Conservation (phyloP, 1,140 invertebrate genomes). For the Drosophila pruinosa region DNA sequence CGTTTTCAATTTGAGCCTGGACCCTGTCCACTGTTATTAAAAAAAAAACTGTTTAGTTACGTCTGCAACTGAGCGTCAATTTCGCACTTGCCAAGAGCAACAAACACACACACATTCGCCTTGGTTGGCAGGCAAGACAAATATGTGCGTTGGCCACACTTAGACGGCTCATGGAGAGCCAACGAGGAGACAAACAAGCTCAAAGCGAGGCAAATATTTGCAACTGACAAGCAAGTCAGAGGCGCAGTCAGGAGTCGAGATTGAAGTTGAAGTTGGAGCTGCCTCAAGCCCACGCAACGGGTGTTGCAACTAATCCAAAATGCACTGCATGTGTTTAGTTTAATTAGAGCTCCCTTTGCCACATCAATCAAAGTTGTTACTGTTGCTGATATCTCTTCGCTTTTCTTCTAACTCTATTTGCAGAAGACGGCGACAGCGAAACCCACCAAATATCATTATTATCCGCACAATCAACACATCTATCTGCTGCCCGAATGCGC, state of each 20-base stretch:
- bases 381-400: background rate
- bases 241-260: background rate
- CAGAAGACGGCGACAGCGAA: slow-evolving; percentile 91
- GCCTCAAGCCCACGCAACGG: background rate
- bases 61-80: slow-evolving; percentile 46
- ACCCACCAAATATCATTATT: slow-evolving; percentile 96
- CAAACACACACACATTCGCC: slow-evolving; percentile 23
- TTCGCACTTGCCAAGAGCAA: slow-evolving; percentile 59
- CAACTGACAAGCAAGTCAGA: slow-evolving; percentile 35
- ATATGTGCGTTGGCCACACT: slow-evolving; percentile 37
- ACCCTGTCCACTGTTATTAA: slow-evolving; percentile 31
- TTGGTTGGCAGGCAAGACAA: background rate
- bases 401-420: slow-evolving; percentile 69
- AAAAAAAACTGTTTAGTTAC: slow-evolving; percentile 33
- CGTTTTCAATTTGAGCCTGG: slow-evolving; percentile 40
- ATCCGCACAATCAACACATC: slow-evolving; percentile 96
- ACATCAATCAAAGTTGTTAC: slow-evolving; percentile 39
- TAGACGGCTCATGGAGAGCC: slow-evolving; percentile 32
- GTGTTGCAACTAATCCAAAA: background rate
- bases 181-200: slow-evolving; percentile 53
- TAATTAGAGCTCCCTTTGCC: slow-evolving; percentile 33
- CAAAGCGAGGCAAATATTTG: slow-evolving; percentile 56
- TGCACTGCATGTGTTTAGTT: background rate
- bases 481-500: slow-evolving; percentile 95
- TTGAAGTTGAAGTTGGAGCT: background rate